Conservation (phyloP, 1,140 invertebrate genomes). For the Ceratosolen solmsi region DNA sequence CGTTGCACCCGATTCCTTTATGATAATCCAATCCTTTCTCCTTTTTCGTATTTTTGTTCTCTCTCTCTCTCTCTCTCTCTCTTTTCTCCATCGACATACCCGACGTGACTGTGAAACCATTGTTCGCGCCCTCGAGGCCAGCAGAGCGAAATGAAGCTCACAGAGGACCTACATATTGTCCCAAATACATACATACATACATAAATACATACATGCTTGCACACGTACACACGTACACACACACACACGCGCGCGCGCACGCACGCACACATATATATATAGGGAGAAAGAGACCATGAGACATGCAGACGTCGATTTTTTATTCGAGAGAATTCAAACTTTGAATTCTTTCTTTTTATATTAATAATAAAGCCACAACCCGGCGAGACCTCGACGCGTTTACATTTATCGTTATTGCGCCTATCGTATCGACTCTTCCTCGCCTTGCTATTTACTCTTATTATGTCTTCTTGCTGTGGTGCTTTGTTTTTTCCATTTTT, state of each 20-base stretch:
- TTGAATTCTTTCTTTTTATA: constrained; percentile 1
- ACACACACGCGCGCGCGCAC: background rate
- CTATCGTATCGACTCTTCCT: background rate
- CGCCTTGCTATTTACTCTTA: background rate
- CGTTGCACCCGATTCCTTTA: constrained; percentile 31
- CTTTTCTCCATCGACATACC: constrained; percentile 4
- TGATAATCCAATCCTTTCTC: constrained; percentile 44
- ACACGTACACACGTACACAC: background rate
- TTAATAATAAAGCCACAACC: constrained; percentile 33
- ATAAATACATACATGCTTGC: background rate
- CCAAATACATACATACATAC: background rate
- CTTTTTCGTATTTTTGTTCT: background rate
- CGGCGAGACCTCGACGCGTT: background rate
- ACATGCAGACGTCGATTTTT: constrained; percentile 4
- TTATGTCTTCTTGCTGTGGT: background rate
- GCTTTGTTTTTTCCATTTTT: constrained; percentile 10
- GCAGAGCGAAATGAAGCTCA: constrained; percentile 25
- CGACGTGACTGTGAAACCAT: constrained; percentile 12
- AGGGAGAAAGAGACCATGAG: background rate
- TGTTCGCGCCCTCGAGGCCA: constrained; percentile 18
- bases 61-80: background rate
- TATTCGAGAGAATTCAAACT: constrained; percentile 23
- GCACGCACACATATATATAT: no score
- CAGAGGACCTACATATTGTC: constrained; percentile 24
- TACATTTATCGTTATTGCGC: constrained; percentile 42